A percentile compares a stretch with the other conserved stretches of the same genome.
Evolutionary conservation across 2,888 invertebrate species (phyloP).

Genomic region (Calliphora vomitoria): DNA sequence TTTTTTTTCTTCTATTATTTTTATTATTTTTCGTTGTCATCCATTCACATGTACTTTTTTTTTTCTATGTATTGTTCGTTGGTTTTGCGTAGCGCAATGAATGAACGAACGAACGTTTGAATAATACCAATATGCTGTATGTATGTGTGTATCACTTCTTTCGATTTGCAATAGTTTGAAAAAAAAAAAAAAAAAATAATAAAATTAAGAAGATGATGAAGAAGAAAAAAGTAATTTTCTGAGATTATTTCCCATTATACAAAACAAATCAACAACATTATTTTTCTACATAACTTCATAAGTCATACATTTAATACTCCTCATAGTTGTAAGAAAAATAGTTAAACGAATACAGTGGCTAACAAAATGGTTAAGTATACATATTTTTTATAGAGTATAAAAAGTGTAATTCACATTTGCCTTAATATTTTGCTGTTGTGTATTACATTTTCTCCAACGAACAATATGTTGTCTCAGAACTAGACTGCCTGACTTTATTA

Average conservation of each 20-base stretch:
- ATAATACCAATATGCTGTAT: neutral
- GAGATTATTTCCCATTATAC: conserved; percentile 73
- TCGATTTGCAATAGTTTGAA: conserved; percentile 65
- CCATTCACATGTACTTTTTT: conserved; percentile 31
- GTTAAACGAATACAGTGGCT: neutral
- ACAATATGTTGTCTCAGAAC: no score
- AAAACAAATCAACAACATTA: conserved; percentile 63
- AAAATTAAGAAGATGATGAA: neutral
- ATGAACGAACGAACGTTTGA: neutral
- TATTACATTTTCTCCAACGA: no score
- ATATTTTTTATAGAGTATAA: no score
- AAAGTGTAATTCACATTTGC: no score
- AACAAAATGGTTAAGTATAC: neutral
- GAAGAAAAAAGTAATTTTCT: conserved; percentile 65
- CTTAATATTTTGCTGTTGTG: no score
- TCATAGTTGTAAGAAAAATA: conserved; percentile 21
- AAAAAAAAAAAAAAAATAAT: no score
- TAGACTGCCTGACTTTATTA: no score
- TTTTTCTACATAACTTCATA: conserved; percentile 35
- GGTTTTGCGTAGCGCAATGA: conserved; percentile 21
- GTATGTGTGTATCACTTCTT: conserved; percentile 27
- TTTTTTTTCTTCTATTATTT: conserved; percentile 17
- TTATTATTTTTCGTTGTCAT: conserved; percentile 63
- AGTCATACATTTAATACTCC: conserved; percentile 9
- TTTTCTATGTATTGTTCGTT: neutral